A percentile compares a stretch with the other conserved stretches of the same genome.
Evolutionary conservation across 2,888 invertebrate species (phyloP).

Genomic region (Nephrotoma flavescens): DNA sequence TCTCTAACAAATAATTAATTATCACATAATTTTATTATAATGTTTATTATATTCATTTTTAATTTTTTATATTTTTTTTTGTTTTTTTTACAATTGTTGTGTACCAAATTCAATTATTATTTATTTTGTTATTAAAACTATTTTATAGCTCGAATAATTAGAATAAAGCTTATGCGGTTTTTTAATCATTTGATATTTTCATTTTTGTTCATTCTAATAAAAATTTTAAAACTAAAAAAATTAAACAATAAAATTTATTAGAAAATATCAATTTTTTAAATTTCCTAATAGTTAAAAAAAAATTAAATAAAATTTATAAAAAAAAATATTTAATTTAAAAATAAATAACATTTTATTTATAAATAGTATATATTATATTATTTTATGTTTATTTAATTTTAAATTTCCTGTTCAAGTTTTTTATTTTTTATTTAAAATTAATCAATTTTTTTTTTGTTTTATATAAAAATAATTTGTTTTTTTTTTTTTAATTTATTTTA

Average conservation of each 20-base stretch:
- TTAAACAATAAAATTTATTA: neutral
- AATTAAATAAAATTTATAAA: neutral
- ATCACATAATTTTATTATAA: neutral
- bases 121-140: neutral
- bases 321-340: neutral
- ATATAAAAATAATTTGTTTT: neutral
- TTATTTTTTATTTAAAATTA: neutral
- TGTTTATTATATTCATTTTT: neutral
- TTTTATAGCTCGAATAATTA: neutral
- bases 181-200: neutral
- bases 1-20: neutral
- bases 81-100: neutral
- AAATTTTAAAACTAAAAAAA: neutral
- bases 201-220: neutral
- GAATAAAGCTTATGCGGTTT: neutral
- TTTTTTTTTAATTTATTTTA: neutral
- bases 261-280: neutral
- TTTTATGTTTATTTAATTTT: neutral
- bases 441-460: neutral
- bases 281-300: neutral
- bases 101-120: neutral
- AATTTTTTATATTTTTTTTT: neutral
- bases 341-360: neutral
- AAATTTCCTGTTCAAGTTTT: neutral
- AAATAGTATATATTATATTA: neutral